A percentile compares a stretch with the other conserved stretches of the same genome.
Evolutionary conservation across 2,797 vertebrate species (phyloP).

Genomic region (Carduelis carduelis): DNA sequence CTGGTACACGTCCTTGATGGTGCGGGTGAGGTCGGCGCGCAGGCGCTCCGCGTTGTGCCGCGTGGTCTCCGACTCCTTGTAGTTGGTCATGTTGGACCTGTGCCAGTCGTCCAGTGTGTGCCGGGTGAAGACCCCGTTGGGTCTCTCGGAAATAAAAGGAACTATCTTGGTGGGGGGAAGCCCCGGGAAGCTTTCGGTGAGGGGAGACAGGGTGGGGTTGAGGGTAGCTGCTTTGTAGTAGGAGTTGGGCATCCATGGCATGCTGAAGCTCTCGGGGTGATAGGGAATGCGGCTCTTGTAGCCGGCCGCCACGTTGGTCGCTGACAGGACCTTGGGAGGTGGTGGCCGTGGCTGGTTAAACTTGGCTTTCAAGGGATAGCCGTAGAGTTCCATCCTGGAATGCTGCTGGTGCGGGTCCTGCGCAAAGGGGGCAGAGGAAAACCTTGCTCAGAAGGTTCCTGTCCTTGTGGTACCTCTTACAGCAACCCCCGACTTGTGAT

Average conservation of each 20-base stretch:
- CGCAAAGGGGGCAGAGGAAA: background rate
- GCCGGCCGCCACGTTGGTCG: conserved; percentile 84
- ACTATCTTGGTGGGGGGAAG: conserved; percentile 77
- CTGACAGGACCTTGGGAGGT: conserved; percentile 83
- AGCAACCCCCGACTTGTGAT: background rate
- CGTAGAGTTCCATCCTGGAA: conserved; percentile 81
- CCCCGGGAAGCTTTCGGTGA: conserved; percentile 75
- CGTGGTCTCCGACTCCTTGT: conserved; percentile 83
- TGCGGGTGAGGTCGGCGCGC: conserved; percentile 81
- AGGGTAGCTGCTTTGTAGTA: conserved; percentile 79
- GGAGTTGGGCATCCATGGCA: conserved; percentile 82
- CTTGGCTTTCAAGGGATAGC: conserved; percentile 81
- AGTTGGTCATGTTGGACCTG: conserved; percentile 86
- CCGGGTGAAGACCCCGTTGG: conserved; percentile 69
- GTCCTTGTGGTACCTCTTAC: background rate
- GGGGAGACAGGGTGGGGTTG: conserved; percentile 70
- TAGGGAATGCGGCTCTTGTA: conserved; percentile 80
- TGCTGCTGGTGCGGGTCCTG: conserved; percentile 21
- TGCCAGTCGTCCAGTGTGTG: conserved; percentile 91
- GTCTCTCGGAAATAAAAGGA: conserved; percentile 85
- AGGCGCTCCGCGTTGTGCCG: conserved; percentile 86
- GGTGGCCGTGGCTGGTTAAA: conserved; percentile 79
- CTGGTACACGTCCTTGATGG: conserved; percentile 90
- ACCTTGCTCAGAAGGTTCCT: background rate
- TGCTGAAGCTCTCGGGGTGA: conserved; percentile 74